Conservation (phyloP, 1,140 invertebrate species). For the Steinernema feltiae region DNA sequence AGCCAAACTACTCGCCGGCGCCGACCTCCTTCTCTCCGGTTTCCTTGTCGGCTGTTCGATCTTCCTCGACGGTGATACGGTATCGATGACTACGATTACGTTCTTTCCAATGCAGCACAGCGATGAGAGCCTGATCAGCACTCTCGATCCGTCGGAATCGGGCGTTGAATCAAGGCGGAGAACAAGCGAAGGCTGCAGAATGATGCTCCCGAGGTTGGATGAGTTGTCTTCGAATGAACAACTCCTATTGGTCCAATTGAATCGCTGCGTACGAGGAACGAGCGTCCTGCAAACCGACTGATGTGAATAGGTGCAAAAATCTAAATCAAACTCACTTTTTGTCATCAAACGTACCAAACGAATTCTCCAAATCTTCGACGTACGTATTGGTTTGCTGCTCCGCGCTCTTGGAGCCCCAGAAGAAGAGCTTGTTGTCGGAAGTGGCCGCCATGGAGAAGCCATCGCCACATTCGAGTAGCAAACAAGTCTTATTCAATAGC, state of each 20-base stretch:
- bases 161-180: conserved; percentile 22
- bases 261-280: not conserved
- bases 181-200: not conserved
- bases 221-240: conserved; percentile 22
- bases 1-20: conserved; percentile 20
- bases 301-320: too few relatives aligned
- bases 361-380: conserved; percentile 20
- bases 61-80: not conserved
- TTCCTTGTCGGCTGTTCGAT: not conserved
- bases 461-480: conserved; percentile 66
- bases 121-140: conserved; percentile 30
- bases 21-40: conserved; percentile 33
- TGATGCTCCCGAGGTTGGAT: conserved; percentile 18
- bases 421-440: conserved; percentile 67
- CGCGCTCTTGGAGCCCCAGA: conserved; percentile 65
- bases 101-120: conserved; percentile 26
- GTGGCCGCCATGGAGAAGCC: conserved; percentile 67
- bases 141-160: conserved; percentile 4
- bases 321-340: too few relatives aligned
- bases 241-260: conserved; percentile 11
- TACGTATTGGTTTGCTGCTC: not conserved
- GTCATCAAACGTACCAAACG: not conserved
- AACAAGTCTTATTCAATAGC: conserved; percentile 62
- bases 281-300: conserved; percentile 22
- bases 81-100: conserved; percentile 39